Evolutionary conservation across 2,888 invertebrate genomes (phyloP), one percentile per base, ranked within the genome.

Genomic region (Slavum lentiscoides): DNA sequence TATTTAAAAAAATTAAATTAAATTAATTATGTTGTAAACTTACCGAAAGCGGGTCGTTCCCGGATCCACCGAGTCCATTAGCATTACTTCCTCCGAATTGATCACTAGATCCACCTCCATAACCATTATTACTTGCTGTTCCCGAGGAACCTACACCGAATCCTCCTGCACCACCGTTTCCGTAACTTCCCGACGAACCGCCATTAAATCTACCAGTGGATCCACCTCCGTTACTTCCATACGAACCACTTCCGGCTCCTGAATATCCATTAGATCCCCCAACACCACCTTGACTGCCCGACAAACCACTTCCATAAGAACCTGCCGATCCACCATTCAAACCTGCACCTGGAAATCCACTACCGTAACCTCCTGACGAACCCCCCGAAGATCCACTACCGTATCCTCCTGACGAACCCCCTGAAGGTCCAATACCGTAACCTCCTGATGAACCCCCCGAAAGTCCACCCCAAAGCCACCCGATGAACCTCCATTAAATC

Each of bases 11-110:
- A 43, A 9, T 2, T 9, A 43, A 43, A 7, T 43, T 23, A 64
- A 19, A 21, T 39, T 15, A 74, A 2, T 61, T 64, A 66, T 13
- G 39, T 43, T 37, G 1, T 53, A n/a, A 59, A 83, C 83, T 83
- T 83, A 84, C 84, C 13, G 85, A 83, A 39, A 84, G 84, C 53
- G 85, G 85, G 81, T 85, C 84, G 17, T 84, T 84, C 43, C 84
- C 84, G 6, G 85, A 84, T 83, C 82, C 82, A 53, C 84, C 84
- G 67, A 83, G 84, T 66, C 83, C 84, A 43, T 83, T 84, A 37
- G 84, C 84, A 30, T 82, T 81, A 30, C 72, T 74, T 30, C 82
- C 82, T 19, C 82, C 82, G 64, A 74, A 55, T 67, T 74, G 61
- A 15, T 82, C 82, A 49, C 69, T 67, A 0, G 58, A 43, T 58